phyloP scores from a whole-genome alignment of 2,797 vertebrate species.

The Pempheris klunzingeri region DNA sequence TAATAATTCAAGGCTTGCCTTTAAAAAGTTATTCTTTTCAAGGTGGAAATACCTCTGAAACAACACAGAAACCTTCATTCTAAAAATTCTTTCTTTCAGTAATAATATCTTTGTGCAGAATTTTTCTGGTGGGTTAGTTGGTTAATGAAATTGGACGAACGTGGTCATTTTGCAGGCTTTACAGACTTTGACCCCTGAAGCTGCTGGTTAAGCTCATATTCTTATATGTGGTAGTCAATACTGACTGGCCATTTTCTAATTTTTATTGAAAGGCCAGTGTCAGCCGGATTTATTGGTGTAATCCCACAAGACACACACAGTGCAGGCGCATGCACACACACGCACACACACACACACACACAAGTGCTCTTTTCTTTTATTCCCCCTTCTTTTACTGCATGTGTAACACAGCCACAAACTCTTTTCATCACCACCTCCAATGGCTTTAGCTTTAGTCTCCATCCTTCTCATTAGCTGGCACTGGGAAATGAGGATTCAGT shows the following conservation, averaged over 20 bases:
- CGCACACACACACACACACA: slow-evolving; percentile 20
- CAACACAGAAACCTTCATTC: not conserved
- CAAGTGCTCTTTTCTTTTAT: slow-evolving; percentile 34
- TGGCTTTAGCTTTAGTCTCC: slow-evolving; percentile 66
- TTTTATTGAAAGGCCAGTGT: slow-evolving; percentile 49
- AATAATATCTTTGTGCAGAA: not conserved
- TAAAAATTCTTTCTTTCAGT: slow-evolving; percentile 4
- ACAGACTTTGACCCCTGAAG: slow-evolving; percentile 34
- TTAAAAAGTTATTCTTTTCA: not conserved
- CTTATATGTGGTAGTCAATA: slow-evolving; percentile 48
- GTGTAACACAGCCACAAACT: slow-evolving; percentile 77
- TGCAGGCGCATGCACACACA: no score
- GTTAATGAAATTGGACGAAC: slow-evolving; percentile 3
- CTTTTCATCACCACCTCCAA: slow-evolving; percentile 74
- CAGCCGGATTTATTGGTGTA: slow-evolving; percentile 41
- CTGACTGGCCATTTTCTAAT: slow-evolving; percentile 29
- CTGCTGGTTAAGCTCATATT: slow-evolving; percentile 31
- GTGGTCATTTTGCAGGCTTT: slow-evolving; percentile 24
- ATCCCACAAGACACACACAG: slow-evolving; percentile 12
- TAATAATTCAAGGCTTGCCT: not conserved
- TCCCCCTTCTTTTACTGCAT: slow-evolving; percentile 60
- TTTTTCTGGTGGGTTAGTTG: slow-evolving; percentile 8
- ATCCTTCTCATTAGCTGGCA: slow-evolving; percentile 78
- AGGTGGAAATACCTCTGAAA: not conserved
- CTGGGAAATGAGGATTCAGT: slow-evolving; percentile 81